phyloP scores from a whole-genome alignment of 1,140 invertebrate species.

The Triops cancriformis region DNA sequence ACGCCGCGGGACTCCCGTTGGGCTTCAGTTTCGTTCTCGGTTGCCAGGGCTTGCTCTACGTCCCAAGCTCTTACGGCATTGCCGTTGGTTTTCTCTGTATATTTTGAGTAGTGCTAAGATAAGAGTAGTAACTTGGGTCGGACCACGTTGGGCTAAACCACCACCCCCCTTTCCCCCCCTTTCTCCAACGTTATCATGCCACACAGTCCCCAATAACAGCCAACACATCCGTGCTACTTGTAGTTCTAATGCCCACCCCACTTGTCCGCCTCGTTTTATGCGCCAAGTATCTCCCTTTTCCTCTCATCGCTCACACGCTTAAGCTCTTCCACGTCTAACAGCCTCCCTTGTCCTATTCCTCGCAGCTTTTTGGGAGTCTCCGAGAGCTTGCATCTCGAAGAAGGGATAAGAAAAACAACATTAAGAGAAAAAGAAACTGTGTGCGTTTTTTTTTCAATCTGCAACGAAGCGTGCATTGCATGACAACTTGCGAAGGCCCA shows the following conservation, averaged over 20 bases:
- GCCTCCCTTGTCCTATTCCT: not conserved
- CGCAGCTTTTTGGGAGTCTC: not conserved
- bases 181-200: not conserved
- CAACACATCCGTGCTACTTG: not conserved
- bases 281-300: constrained; percentile 2
- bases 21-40: not conserved
- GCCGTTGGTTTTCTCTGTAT: not conserved
- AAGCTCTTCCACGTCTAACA: not conserved
- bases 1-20: not conserved
- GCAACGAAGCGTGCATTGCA: not conserved
- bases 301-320: not conserved
- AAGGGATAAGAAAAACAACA: not conserved
- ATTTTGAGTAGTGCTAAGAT: not conserved
- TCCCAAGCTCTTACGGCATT: not conserved
- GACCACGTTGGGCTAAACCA: not conserved
- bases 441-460: not conserved
- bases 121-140: not conserved
- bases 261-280: not conserved
- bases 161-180: not conserved
- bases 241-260: not conserved
- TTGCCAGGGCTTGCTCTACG: not conserved
- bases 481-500: constrained; percentile 9
- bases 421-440: not conserved
- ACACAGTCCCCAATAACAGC: not conserved
- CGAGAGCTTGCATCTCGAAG: not conserved